These are phyloP conservation scores for Agraylea sexmaculata DNA, from an alignment of 1,140 invertebrate species.

Conservation along the genomic window DNA sequence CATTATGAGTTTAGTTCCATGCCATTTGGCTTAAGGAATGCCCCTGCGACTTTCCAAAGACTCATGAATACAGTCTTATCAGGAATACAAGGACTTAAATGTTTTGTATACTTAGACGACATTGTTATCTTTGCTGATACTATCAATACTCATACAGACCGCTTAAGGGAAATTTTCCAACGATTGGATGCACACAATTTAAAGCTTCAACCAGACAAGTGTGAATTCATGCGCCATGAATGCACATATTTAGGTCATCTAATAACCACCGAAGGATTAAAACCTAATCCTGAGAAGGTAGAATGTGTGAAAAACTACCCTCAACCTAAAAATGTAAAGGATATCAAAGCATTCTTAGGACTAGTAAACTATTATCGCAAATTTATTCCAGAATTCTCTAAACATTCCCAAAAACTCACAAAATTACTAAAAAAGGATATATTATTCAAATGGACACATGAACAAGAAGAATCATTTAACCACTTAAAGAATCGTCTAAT, in stretches of 20 bases:
- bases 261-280: constrained; percentile 28
- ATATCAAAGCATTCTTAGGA: constrained; percentile 33
- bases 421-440: constrained; percentile 23
- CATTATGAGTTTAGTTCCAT: constrained; percentile 22
- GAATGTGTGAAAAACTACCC: constrained; percentile 27
- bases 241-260: constrained; percentile 37
- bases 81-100: constrained; percentile 16
- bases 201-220: constrained; percentile 36
- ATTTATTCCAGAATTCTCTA: constrained; percentile 23
- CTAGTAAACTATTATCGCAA: constrained; percentile 26
- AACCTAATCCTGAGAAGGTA: constrained; percentile 30
- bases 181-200: constrained; percentile 27
- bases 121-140: constrained; percentile 20
- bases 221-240: constrained; percentile 33
- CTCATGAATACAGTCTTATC: constrained; percentile 23
- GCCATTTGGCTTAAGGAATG: constrained; percentile 29
- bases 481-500: constrained; percentile 27
- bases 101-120: constrained; percentile 26
- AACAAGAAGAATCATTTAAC: constrained; percentile 27
- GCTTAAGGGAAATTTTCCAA: constrained; percentile 27
- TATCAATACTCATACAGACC: constrained; percentile 32
- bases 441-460: constrained; percentile 20
- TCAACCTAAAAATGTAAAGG: constrained; percentile 25
- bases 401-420: constrained; percentile 24
- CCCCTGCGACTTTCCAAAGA: constrained; percentile 27